These are phyloP conservation scores for Merluccius polli DNA, from an alignment of 2,797 vertebrate genomes.

Conservation along the genomic window DNA sequence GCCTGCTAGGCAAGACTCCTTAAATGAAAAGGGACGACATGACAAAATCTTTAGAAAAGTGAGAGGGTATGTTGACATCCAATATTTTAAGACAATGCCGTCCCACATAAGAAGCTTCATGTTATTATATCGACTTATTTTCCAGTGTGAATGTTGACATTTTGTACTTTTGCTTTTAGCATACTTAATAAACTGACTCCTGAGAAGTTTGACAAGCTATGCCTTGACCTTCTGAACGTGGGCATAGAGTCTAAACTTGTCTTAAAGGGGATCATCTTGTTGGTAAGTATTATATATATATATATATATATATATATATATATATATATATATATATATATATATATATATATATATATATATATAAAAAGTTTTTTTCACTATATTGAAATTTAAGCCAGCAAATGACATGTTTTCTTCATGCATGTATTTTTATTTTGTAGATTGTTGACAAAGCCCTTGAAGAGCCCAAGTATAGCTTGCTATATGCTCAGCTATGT, in stretches of 20 bases:
- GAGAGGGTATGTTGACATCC: constrained; percentile 81
- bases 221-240: constrained; percentile 99
- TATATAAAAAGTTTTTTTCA: no score
- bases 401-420: neutral
- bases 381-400: neutral
- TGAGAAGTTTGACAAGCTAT: constrained; percentile 99
- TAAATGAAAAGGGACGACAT: constrained; percentile 93
- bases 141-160: neutral
- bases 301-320: no score
- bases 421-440: neutral
- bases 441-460: constrained; percentile 99
- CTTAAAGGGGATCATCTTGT: constrained; percentile 98
- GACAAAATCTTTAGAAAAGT: constrained; percentile 99
- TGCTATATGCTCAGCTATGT: constrained; percentile 98
- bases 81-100: neutral
- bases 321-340: no score
- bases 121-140: neutral
- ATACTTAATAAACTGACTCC: constrained; percentile 99
- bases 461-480: constrained; percentile 99
- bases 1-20: constrained; percentile 99
- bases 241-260: constrained; percentile 98
- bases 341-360: no score
- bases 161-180: constrained; percentile 58
- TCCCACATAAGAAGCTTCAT: neutral
- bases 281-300: constrained; percentile 91